Evolutionary conservation across 1,140 invertebrate species (phyloP).

Genomic region (Drosophila pseudoananassae): DNA sequence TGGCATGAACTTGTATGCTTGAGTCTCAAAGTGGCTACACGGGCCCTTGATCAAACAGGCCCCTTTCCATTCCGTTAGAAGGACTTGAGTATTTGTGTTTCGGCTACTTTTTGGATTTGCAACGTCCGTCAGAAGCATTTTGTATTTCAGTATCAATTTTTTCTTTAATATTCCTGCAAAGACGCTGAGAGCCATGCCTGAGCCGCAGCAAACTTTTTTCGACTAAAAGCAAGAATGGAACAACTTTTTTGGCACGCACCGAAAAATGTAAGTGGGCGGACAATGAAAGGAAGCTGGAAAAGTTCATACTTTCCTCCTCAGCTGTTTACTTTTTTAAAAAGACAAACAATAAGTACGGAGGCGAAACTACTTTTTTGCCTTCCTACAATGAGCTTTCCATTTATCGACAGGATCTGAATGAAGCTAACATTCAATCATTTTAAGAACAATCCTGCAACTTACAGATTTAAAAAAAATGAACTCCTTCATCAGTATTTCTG

Average conservation of each 20-base stretch:
- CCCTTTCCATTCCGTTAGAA: constrained; percentile 12
- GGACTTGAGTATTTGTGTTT: constrained; percentile 73
- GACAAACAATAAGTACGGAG: not conserved
- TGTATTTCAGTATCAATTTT: constrained; percentile 81
- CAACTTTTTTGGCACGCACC: constrained; percentile 58
- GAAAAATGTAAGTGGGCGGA: constrained; percentile 40
- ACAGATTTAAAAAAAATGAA: too few relatives aligned
- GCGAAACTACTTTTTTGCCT: not conserved
- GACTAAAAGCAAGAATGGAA: not conserved
- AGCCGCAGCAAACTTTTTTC: constrained; percentile 50
- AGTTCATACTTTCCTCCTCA: constrained; percentile 49
- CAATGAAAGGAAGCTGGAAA: constrained; percentile 36
- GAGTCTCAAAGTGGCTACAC: constrained; percentile 67
- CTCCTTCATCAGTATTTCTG: too few relatives aligned
- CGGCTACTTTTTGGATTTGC: constrained; percentile 56
- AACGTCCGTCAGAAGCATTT: constrained; percentile 28
- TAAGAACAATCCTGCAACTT: not conserved
- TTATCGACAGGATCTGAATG: not conserved
- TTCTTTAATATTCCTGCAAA: constrained; percentile 45
- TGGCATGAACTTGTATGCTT: constrained; percentile 75
- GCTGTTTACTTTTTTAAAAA: constrained; percentile 27
- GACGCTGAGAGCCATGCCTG: constrained; percentile 48
- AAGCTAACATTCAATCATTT: not conserved
- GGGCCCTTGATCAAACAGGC: constrained; percentile 13
- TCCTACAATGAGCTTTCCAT: not conserved